Conservation (phyloP, 2,113 vertebrate species). For the Anolis carolinensis region DNA sequence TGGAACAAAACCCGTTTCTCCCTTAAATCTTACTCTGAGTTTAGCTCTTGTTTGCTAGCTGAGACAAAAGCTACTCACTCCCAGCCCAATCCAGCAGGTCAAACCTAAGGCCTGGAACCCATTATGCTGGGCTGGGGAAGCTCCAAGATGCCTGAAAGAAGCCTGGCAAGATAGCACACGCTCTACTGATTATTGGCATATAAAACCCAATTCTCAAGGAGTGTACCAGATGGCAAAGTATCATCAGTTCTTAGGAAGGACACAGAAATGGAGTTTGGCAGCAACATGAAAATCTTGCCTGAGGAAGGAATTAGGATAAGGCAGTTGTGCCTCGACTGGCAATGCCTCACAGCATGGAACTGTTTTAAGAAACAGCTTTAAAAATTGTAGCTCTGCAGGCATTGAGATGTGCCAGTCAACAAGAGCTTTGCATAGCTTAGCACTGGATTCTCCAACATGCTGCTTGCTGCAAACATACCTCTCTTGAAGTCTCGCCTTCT, state of each 20-base stretch:
- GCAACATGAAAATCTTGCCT: background rate
- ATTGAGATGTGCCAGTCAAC: background rate
- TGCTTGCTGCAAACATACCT: too few relatives aligned
- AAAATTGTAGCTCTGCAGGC: background rate
- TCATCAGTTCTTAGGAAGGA: background rate
- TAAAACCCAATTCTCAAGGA: background rate
- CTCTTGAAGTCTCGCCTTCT: background rate
- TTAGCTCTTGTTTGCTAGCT: background rate
- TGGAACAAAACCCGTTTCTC: background rate
- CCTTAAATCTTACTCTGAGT: background rate
- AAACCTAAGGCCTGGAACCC: background rate
- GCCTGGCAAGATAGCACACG: background rate
- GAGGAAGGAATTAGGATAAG: background rate
- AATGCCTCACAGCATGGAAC: fast-evolving
- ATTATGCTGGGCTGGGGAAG: background rate
- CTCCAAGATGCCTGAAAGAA: background rate
- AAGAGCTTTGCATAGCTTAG: background rate
- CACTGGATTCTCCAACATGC: background rate
- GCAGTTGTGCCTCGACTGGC: background rate
- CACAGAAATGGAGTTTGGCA: fast-evolving
- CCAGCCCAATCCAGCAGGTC: background rate
- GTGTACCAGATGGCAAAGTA: background rate
- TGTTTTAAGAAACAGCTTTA: conserved; percentile 35
- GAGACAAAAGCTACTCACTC: background rate
- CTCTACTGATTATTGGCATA: conserved; percentile 1